Evolutionary conservation across 2,888 invertebrate genomes (phyloP), one percentile per base, ranked within the genome.

Genomic region (Copidosoma aretas): DNA sequence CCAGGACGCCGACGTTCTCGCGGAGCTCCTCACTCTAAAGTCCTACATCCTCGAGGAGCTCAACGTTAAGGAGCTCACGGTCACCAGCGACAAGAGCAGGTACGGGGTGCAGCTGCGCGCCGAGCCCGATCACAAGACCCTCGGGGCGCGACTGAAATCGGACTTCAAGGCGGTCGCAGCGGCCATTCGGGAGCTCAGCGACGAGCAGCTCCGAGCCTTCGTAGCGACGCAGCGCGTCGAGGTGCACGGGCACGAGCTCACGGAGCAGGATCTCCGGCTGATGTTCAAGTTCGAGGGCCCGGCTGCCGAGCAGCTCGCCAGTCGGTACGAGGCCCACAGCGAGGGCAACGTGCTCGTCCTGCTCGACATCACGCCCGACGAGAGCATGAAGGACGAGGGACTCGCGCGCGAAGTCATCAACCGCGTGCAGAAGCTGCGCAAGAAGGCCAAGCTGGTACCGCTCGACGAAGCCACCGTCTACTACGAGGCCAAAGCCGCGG

Each of bases 371-470:
- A 92, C 92, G 0, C 94, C 94, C 1, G 96, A 96, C 82, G 92
- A 94, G 79, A 90, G 91, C 32, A 91, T 98, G 90, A 87, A 94
- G 72, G 94, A 97, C 80, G 98, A 99, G 86, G 99, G 99, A 12
- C 88, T 94, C 25, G 94, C 98, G 0, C 89, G 98, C 69, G 99
- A 99, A 86, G 91, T 98, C 25, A 93, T 97, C 70, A 99, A 98
- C 82, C 89, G 98, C 66, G 89, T 99, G 41, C 99, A 99, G 82
- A 98, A 97, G 83, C 86, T 99, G 15, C 87, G 98, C 69, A 99
- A 99, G 85, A 96, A 97, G 85, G 97, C 94, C 0, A 91, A 93
- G 77, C 87, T 98, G 46, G 92, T 96, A 24, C 97, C 97, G 0
- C 92, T 95, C 0, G 97, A 98, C 84, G 91, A 92, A 72, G 94